phyloP scores from a whole-genome alignment of 2,888 invertebrate species.

The Melanophora roralis region DNA sequence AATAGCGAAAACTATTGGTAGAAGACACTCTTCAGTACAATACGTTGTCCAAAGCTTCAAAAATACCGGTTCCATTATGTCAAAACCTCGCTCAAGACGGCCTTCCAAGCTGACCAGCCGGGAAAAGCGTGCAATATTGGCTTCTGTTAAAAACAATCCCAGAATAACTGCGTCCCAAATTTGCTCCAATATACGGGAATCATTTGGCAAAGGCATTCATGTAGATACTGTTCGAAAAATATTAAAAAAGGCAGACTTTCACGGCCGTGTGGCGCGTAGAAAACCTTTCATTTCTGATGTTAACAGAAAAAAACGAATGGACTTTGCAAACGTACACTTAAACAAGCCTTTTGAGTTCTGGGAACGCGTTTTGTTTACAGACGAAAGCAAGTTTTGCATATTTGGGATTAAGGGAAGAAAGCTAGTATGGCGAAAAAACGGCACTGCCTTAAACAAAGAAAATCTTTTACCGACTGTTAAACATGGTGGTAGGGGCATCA shows the following conservation, averaged over 20 bases:
- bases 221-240: not conserved
- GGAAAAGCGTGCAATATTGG: not conserved
- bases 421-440: not conserved
- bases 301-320: not conserved
- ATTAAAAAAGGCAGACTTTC: too few species aligned
- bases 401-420: conserved; percentile 8
- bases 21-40: not conserved
- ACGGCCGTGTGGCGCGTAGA: not conserved
- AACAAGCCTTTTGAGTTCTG: not conserved
- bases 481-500: not conserved
- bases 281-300: not conserved
- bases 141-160: not conserved
- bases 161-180: conserved; percentile 12
- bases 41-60: not conserved
- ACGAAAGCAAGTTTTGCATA: not conserved
- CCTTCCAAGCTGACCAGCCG: not conserved
- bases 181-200: not conserved
- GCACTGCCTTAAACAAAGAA: not conserved
- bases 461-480: not conserved
- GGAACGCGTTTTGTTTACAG: not conserved
- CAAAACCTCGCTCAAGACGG: not conserved
- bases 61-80: not conserved
- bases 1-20: not conserved
- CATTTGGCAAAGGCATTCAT: not conserved
- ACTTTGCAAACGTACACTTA: not conserved